Conservation (phyloP, 2,888 invertebrate species). For the Anthoptus insignis region DNA sequence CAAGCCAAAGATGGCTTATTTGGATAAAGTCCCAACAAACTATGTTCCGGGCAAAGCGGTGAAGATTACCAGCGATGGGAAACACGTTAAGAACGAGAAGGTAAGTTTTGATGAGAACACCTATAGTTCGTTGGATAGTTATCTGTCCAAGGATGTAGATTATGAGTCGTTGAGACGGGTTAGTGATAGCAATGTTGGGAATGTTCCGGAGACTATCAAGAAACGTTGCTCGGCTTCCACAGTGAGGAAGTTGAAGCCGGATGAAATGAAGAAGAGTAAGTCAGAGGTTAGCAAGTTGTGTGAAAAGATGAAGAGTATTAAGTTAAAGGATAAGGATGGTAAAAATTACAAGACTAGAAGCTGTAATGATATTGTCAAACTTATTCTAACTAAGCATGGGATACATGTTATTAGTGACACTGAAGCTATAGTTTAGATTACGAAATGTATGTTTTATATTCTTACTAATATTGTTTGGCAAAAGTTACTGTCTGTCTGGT, state of each 20-base stretch:
- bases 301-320: constrained; percentile 79
- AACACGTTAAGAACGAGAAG: constrained; percentile 70
- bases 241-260: constrained; percentile 70
- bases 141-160: constrained; percentile 75
- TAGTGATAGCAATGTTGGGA: constrained; percentile 73
- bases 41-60: constrained; percentile 91
- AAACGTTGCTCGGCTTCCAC: constrained; percentile 76
- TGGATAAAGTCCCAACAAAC: constrained; percentile 69
- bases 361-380: constrained; percentile 89
- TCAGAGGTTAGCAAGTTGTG: constrained; percentile 84
- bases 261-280: constrained; percentile 79
- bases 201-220: constrained; percentile 55
- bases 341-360: constrained; percentile 77
- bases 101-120: constrained; percentile 72
- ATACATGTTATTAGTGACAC: constrained; percentile 93
- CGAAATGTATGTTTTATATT: too few relatives aligned
- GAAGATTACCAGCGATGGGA: constrained; percentile 88
- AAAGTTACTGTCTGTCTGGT: too few relatives aligned
- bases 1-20: constrained; percentile 78
- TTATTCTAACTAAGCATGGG: constrained; percentile 92
- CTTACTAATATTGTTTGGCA: too few relatives aligned
- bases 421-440: constrained; percentile 89
- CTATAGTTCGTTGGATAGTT: constrained; percentile 85
- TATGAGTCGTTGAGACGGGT: constrained; percentile 70
- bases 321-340: constrained; percentile 68